Base-by-base conservation (phyloP, 2,888 invertebrate species). In the Scaeva pyrastri region DNA sequence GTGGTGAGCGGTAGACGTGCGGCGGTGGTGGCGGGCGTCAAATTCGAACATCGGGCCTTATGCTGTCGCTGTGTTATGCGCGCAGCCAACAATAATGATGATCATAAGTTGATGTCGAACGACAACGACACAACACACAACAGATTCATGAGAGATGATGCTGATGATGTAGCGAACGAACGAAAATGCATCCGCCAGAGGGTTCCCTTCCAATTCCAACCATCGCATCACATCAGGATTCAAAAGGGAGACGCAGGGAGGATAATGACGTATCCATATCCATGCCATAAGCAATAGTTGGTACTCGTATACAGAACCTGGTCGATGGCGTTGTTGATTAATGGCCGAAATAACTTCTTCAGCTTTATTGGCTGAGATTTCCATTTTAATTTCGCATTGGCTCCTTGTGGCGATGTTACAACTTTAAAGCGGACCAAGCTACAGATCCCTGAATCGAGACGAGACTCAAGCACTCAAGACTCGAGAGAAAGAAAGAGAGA, bases 321-420 rank as follows among this genome's bases (percentile, higher is more conserved):
- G 75, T 85, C 82, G 84, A 88, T 89, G 88, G 88, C 88, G 88
- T 88, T 88, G 87, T 88, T 89, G 89, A 89, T 89, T 88, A 88
- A 89, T 89, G 88, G 88, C 88, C 80, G 88, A 88, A 89, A 89
- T 88, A 88, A 89, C 88, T 88, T 88, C 89, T 89, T 88, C 88
- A 88, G 88, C 86, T 89, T 88, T 89, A 89, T 88, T 89, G 89
- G 89, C 70, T 88, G 88, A 88, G 88, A 88, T 88, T 88, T 88
- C 88, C 88, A 86, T 82, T 86, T 86, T 86, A 82, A 88, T 88
- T 88, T 84, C 81, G 60, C 71, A 75, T 78, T 83, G 81, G 77
- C 77, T 83, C 83, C 80, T 74, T 68, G 23, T 43, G 64, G 16
- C 8, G 31, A 31, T 31, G 31, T n/a, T 70, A 45, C 23, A 45